Base-by-base conservation (phyloP, 2,888 invertebrate species). In the Dromius quadrimaculatus region DNA sequence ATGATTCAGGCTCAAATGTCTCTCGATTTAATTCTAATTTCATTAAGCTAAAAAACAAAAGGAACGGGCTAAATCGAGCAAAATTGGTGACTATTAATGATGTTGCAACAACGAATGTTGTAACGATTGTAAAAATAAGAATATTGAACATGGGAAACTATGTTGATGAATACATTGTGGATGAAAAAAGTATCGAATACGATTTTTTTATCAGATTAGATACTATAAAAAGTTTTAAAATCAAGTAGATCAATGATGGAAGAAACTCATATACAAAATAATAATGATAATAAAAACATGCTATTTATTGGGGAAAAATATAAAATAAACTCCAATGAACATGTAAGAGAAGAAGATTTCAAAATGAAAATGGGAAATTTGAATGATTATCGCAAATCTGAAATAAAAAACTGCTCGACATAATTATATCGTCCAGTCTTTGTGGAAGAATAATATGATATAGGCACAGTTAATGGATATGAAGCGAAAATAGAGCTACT, bases 381-480 rank as follows among this genome's bases (percentile, higher is more conserved):
- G 32, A 32, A 28, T 47, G 15, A 47, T 15, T 20, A 6, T 8
- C 68, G 45, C 5, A 71, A 71, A 59, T 38, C 20, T 15, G 47
- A 72, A 71, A 75, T 76, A 61, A 43, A n/a, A n/a, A n/a, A n/a
- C n/a, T n/a, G n/a, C n/a, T 74, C 43, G 68, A 65, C 50, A 32
- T 76, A 23, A 71, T 76, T 5, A 71, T 74, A 75, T 71, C 73
- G 74, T 23, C 3, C 28, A 45, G 65, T 76, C 20, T 76, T 76
- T 63, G 75, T 74, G 17, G 76, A 75, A 74, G 73, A 76, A 57
- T 76, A 75, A 74, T 76, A 76, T 61, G 76, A 75, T 64, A 71
- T 75, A 13, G 75, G 76, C 5, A 74, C 59, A 17, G 73, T 76
- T 8, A 75, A 62, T 57, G 71, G 74, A 59, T 75, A 77, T 71